phyloP scores from a whole-genome alignment of 2,888 invertebrate genomes.

The Coleophora flavipennella region DNA sequence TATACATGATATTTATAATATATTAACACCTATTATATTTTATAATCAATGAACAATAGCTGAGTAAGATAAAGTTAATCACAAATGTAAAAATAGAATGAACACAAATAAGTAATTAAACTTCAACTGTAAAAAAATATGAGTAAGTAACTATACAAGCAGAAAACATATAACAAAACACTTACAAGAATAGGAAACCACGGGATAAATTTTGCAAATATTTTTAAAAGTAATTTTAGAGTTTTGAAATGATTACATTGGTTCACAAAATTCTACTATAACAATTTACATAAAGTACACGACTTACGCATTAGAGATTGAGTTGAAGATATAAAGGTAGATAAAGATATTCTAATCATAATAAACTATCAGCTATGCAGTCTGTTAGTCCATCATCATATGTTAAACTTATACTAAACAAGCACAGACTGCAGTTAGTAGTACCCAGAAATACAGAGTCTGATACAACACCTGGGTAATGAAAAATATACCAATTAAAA shows the following conservation, averaged over 20 bases:
- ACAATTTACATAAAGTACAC: conserved; percentile 23
- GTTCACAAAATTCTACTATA: conserved; percentile 26
- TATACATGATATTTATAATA: conserved; percentile 35
- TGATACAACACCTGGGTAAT: no score
- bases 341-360: conserved; percentile 8
- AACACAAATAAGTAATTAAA: no score
- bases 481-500: no score
- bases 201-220: background rate
- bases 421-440: conserved; percentile 20
- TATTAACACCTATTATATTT: conserved; percentile 32
- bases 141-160: no score
- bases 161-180: no score
- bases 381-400: conserved; percentile 24
- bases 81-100: no score
- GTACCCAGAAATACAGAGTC: no score
- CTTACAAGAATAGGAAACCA: no score
- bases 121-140: no score
- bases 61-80: no score
- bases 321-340: conserved; percentile 14
- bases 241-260: conserved; percentile 22
- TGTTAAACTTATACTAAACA: conserved; percentile 19
- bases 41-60: no score
- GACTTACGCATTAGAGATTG: conserved; percentile 19
- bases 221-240: background rate
- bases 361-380: conserved; percentile 25